Base-by-base conservation (phyloP, 2,888 invertebrate genomes). In the Melieria crassipennis region DNA sequence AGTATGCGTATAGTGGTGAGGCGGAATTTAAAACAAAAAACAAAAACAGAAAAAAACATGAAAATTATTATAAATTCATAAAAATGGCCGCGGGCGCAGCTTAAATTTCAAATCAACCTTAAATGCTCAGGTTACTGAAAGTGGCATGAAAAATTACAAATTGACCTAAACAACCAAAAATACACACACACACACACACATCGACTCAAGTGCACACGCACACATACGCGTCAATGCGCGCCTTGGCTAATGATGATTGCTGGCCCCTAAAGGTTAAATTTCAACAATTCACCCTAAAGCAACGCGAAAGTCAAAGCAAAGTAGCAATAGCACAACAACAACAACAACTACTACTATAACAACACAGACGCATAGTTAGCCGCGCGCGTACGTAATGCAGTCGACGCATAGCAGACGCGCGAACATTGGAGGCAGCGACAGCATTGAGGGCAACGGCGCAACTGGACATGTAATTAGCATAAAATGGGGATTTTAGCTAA, bases 211-310 rank as follows among this genome's bases (percentile, higher is more conserved):
- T 52, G 46, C 52, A 7, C 11, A 60, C 58, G 46, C 47, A n/a
- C 10, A 13, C 43, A 43, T 42, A 43, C 10, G n/a, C 4, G n/a
- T n/a, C 46, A 45, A 7, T 46, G 30, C 55, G 68, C n/a, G 2
- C 11, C 2, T 68, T 7, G 62, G 60, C 80, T 81, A 82, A 81
- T 81, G 81, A 81, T 81, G 82, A 82, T 83, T 83, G 81, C 78
- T 76, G 75, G 75, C 83, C 83, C 80, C 78, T 78, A 79, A 82
- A 81, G 83, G 82, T 81, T 78, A 83, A 71, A 79, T 78, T 82
- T 81, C 81, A 82, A 81, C 76, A 81, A 83, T 78, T 81, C 81
- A 76, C 67, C 74, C 69, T 60, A 61, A 60, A 75, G 72, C 71
- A 68, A 57, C 58, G 48, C 9, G 55, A 5, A 46, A n/a, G 42